Conservation (phyloP, 2,888 invertebrate genomes). For the Mylabris sibirica region DNA sequence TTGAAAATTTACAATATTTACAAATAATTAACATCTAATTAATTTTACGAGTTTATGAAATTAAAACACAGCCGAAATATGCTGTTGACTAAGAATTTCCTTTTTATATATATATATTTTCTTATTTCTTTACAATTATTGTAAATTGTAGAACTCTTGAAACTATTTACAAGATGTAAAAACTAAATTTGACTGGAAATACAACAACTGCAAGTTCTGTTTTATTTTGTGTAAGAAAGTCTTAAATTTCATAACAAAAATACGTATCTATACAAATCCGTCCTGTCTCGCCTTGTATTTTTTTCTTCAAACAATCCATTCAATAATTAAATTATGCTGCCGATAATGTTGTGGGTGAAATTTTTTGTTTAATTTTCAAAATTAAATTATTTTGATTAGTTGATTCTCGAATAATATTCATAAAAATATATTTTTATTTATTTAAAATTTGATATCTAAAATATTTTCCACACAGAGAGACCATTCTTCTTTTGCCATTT, state of each 20-base stretch:
- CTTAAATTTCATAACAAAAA: slow-evolving; percentile 6
- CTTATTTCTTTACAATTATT: slow-evolving; percentile 30
- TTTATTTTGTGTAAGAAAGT: neutral
- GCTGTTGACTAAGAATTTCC: slow-evolving; percentile 56
- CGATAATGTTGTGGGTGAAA: neutral
- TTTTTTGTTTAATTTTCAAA: neutral
- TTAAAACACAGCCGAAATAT: slow-evolving; percentile 57
- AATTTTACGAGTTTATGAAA: slow-evolving; percentile 36
- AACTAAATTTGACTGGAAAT: slow-evolving; percentile 11
- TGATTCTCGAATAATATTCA: slow-evolving; percentile 30
- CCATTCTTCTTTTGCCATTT: slow-evolving; percentile 11
- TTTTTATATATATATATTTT: slow-evolving; percentile 50
- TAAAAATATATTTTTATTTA: slow-evolving; percentile 42
- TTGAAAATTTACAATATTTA: slow-evolving; percentile 51
- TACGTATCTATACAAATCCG: slow-evolving; percentile 9
- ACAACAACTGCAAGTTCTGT: slow-evolving; percentile 4
- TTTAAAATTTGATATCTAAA: slow-evolving; percentile 42
- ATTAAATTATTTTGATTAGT: slow-evolving; percentile 24
- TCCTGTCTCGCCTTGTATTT: neutral
- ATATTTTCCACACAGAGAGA: slow-evolving; percentile 40
- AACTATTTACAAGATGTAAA: slow-evolving; percentile 12
- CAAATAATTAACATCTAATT: slow-evolving; percentile 44
- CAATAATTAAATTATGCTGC: neutral
- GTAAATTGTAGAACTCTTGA: slow-evolving; percentile 3
- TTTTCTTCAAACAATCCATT: neutral